Base-by-base conservation (phyloP, 2,888 invertebrate species). In the Omphaloscelis lunosa region DNA sequence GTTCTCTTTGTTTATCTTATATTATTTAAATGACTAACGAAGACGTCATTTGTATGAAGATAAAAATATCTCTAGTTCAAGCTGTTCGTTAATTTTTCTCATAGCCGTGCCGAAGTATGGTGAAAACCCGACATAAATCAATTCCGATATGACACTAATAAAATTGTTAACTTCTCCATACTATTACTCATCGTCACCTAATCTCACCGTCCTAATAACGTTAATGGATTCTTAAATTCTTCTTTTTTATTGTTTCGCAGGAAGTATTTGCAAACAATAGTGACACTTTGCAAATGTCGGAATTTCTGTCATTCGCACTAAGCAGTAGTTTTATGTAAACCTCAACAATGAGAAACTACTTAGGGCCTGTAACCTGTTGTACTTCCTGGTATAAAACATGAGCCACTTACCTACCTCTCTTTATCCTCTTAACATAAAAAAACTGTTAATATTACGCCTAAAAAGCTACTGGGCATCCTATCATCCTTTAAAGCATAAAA, bases 41-140 rank as follows among this genome's bases (percentile, higher is more conserved):
- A 80, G 27, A 72, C 66, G 72, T 80, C 20, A 84, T 80, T 80
- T 73, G n/a, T 75, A 39, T 17, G 63, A 17, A 79, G 62, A 68
- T 79, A 68, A 67, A 75, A 80, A 82, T 71, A 82, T 77, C 61
- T 67, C 61, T 51, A 70, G 59, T 34, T 75, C 39, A 41, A 82
- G 62, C 53, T 51, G 67, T 39, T 69, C 70, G 69, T 75, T 63
- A 84, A 67, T 73, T 63, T 76, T 83, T 84, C 72, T 41, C 58
- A 84, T 69, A 72, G 59, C 45, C n/a, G 59, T 11, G 27, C 20
- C 79, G 67, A 61, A 74, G 68, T 51, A 72, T 80, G 41, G 75
- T 76, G 84, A 80, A 84, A 83, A 76, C 80, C 76, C 76, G 61
- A 67, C 34, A 76, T 84, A 80, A 84, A 84, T 83, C 80, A 83